These are phyloP conservation scores for Autographa gamma DNA, from an alignment of 2,888 invertebrate species.

Conservation along the genomic window DNA sequence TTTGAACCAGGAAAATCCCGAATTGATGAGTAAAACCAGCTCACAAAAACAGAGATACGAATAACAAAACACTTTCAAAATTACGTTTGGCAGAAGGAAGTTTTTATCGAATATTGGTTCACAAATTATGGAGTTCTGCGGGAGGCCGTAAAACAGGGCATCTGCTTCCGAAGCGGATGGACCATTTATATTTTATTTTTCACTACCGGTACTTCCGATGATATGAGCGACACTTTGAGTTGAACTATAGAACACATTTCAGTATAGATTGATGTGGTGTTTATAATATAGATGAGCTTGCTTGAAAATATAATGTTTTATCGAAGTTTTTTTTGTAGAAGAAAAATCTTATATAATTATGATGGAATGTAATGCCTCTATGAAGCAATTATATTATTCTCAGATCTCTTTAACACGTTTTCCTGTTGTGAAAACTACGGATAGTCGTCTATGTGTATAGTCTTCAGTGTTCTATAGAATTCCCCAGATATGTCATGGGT, in stretches of 20 bases:
- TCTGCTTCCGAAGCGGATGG: constrained; percentile 40
- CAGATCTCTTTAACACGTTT: too few species aligned
- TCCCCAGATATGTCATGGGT: too few species aligned
- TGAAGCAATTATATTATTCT: too few species aligned
- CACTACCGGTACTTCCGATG: constrained; percentile 19
- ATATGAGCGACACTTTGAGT: constrained; percentile 4
- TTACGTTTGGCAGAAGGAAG: constrained; percentile 48
- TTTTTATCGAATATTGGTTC: constrained; percentile 52
- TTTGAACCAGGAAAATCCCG: constrained; percentile 7
- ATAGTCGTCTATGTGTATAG: too few species aligned
- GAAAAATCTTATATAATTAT: too few species aligned
- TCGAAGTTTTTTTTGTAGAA: too few species aligned
- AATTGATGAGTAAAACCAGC: constrained; percentile 44
- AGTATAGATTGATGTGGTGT: neutral
- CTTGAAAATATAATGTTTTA: too few species aligned
- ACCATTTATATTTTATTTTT: constrained; percentile 36
- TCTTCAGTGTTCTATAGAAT: too few species aligned
- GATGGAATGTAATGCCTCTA: too few species aligned
- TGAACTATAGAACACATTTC: neutral
- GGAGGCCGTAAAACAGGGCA: constrained; percentile 46
- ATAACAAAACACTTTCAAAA: constrained; percentile 54
- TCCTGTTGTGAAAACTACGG: too few species aligned
- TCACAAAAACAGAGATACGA: constrained; percentile 31
- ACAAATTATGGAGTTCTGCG: constrained; percentile 44
- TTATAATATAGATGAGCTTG: too few species aligned